Percentiles rank a stretch among this genome's conserved stretches.
Evolutionary conservation across 2,797 vertebrate species (phyloP).

Genomic region (Pelobates cultripes): DNA sequence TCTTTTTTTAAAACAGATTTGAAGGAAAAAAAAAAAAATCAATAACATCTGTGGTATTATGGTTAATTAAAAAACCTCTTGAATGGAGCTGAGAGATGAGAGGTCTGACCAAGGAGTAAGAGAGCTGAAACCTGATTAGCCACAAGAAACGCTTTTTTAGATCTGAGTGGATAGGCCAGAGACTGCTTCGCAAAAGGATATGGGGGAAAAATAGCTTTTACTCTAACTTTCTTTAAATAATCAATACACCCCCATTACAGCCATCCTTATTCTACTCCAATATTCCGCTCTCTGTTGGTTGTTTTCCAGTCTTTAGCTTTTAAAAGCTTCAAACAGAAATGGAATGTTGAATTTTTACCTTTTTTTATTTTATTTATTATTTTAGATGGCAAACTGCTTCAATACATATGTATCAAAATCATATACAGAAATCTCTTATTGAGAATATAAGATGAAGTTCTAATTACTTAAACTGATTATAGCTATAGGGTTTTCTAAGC

Average conservation of each 20-base stretch:
- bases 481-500: no score
- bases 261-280: constrained; percentile 64
- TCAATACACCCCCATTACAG: constrained; percentile 78
- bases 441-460: no score
- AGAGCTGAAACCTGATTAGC: constrained; percentile 99
- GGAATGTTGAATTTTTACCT: constrained; percentile 40
- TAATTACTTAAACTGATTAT: no score
- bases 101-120: constrained; percentile 92
- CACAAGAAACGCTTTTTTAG: constrained; percentile 98
- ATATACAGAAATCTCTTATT: no score
- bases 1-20: constrained; percentile 74
- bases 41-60: constrained; percentile 99
- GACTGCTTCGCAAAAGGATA: constrained; percentile 84
- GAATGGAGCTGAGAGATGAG: constrained; percentile 95
- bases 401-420: no score
- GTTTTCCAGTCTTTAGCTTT: constrained; percentile 62
- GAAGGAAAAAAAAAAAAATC: constrained; percentile 81
- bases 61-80: constrained; percentile 99
- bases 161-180: constrained; percentile 94
- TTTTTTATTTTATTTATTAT: no score
- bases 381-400: no score
- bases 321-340: constrained; percentile 51
- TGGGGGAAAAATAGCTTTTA: constrained; percentile 76
- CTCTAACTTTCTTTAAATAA: constrained; percentile 83
- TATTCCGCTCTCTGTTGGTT: constrained; percentile 42